Evolutionary conservation across 2,797 vertebrate species (phyloP).

Genomic region (Chaetophractus vellerosus): DNA sequence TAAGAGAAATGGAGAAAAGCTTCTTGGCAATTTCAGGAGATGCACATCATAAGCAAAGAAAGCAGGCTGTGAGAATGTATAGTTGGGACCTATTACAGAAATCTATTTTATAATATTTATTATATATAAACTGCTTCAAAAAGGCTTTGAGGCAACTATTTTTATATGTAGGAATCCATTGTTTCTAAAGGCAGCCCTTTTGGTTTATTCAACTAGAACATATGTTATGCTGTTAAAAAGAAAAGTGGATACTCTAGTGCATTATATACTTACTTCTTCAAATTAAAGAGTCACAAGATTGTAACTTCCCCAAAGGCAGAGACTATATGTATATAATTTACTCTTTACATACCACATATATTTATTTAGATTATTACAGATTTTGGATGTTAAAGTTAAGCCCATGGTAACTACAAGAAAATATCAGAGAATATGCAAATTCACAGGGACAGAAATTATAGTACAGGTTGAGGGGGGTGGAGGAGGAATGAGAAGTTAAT

Average conservation of each 20-base stretch:
- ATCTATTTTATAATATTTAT: constrained; percentile 51
- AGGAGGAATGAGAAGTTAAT: too few relatives aligned
- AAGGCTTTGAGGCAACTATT: constrained; percentile 52
- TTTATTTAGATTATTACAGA: too few relatives aligned
- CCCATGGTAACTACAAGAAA: too few relatives aligned
- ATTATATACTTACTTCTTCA: constrained; percentile 43
- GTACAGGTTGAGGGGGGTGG: too few relatives aligned
- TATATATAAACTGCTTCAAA: constrained; percentile 61
- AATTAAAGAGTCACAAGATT: constrained; percentile 41
- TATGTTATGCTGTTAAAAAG: constrained; percentile 60
- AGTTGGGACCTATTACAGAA: constrained; percentile 40
- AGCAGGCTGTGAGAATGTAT: constrained; percentile 13
- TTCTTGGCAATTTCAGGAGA: constrained; percentile 61
- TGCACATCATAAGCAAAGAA: constrained; percentile 2
- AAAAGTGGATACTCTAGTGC: constrained; percentile 4
- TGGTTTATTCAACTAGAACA: constrained; percentile 62
- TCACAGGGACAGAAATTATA: too few relatives aligned
- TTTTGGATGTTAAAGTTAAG: too few relatives aligned
- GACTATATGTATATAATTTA: constrained; percentile 18
- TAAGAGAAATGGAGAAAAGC: constrained; percentile 52
- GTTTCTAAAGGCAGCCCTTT: constrained; percentile 50
- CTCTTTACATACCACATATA: constrained; percentile 7
- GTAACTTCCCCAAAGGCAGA: neutral
- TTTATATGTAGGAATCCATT: constrained; percentile 55
- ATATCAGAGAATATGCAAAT: too few relatives aligned